Percentiles rank a stretch among this genome's conserved stretches.
These are phyloP conservation scores for Pseudomugil gertrudae DNA, from an alignment of 2,797 vertebrate genomes.

Conservation along the genomic window DNA sequence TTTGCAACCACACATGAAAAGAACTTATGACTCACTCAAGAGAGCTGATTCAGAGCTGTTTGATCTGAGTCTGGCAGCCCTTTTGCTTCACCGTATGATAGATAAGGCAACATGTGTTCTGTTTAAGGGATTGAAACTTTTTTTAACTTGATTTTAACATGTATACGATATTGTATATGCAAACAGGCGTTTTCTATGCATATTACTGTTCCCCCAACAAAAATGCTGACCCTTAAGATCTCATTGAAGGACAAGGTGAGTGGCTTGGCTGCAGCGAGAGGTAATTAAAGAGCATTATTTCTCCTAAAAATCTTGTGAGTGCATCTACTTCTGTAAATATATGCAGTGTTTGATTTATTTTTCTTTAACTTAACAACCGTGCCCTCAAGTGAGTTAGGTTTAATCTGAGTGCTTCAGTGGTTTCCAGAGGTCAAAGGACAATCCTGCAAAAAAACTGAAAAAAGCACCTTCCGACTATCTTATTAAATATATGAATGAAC, in stretches of 20 bases:
- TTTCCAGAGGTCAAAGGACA: constrained; percentile 56
- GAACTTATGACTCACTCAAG: background rate
- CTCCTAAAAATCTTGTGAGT: background rate
- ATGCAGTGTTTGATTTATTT: background rate
- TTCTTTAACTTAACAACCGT: background rate
- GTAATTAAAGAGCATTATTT: background rate
- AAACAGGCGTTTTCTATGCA: background rate
- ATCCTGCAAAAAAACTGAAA: constrained; percentile 26
- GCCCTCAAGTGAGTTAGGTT: constrained; percentile 18
- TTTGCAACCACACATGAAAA: background rate
- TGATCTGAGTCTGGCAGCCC: background rate
- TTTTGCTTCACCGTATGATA: background rate
- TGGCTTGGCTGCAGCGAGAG: background rate
- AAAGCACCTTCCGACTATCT: constrained; percentile 12
- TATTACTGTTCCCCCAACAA: background rate
- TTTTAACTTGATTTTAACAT: background rate
- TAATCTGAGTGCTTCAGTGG: constrained; percentile 43
- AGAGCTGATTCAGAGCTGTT: constrained; percentile 3
- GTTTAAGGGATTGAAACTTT: background rate
- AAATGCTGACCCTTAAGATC: background rate
- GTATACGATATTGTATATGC: background rate
- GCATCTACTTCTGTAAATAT: constrained; percentile 7
- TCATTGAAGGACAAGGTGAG: background rate
- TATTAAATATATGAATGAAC: background rate
- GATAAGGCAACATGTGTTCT: background rate